A percentile compares a stretch with the other conserved stretches of the same genome.
Evolutionary conservation across 2,113 vertebrate genomes (phyloP).

Genomic region (Labeo rohita): DNA sequence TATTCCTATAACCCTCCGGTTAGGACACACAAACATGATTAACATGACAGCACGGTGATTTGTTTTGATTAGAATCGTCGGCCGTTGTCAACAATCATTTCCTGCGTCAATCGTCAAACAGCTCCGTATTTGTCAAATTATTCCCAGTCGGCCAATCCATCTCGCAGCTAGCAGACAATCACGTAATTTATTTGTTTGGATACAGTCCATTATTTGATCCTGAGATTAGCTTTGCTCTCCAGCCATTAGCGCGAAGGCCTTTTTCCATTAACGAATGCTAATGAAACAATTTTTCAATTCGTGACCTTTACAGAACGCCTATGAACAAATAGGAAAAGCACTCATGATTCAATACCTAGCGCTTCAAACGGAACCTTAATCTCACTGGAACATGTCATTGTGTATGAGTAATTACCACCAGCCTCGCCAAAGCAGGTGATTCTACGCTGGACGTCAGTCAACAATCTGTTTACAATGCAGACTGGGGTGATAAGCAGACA

Average conservation of each 20-base stretch:
- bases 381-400: conserved; percentile 43
- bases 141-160: conserved; percentile 22
- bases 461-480: conserved; percentile 47
- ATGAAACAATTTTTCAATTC: conserved; percentile 58
- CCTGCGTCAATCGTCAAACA: conserved; percentile 45
- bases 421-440: neutral
- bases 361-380: conserved; percentile 36
- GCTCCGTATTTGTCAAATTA: conserved; percentile 21
- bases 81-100: conserved; percentile 47
- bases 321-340: conserved; percentile 35
- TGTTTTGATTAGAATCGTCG: conserved; percentile 58
- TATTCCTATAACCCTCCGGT: conserved; percentile 8
- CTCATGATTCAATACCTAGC: conserved; percentile 38
- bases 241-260: conserved; percentile 48
- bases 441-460: conserved; percentile 45
- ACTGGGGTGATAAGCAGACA: conserved; percentile 37
- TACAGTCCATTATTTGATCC: conserved; percentile 51
- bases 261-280: conserved; percentile 55
- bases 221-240: conserved; percentile 54
- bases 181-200: conserved; percentile 57
- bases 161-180: conserved; percentile 34
- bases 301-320: conserved; percentile 49
- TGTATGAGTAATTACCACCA: conserved; percentile 44
- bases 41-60: conserved; percentile 50
- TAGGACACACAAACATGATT: conserved; percentile 25